These are phyloP conservation scores for Tauraco erythrolophus DNA, from an alignment of 2,113 vertebrate species.

Conservation along the genomic window DNA sequence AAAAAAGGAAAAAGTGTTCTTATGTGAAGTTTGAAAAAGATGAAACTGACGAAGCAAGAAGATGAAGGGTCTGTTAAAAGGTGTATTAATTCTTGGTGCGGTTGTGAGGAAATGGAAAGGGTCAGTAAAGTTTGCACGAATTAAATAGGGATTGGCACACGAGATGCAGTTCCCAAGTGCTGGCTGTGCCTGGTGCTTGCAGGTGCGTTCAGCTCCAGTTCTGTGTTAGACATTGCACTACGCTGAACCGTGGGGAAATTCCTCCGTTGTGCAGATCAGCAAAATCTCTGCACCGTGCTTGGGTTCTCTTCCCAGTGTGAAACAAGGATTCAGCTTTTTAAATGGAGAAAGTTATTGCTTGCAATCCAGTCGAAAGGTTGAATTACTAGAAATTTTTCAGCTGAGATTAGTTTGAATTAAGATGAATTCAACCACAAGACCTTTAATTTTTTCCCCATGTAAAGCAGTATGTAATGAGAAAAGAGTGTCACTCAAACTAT, in stretches of 20 bases:
- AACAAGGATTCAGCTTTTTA: background rate
- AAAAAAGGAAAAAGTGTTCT: background rate
- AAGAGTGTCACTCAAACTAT: background rate
- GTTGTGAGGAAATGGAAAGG: background rate
- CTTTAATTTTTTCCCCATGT: background rate
- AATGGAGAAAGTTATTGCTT: background rate
- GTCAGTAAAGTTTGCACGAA: background rate
- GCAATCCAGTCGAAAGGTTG: background rate
- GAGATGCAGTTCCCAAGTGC: background rate
- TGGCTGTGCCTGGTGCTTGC: background rate
- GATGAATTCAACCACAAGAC: background rate
- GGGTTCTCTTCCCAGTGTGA: background rate
- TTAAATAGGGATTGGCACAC: background rate
- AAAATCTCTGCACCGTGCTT: background rate
- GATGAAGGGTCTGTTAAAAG: background rate
- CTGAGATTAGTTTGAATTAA: background rate
- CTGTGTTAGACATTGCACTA: too few species aligned
- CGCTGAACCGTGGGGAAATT: background rate
- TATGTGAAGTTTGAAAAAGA: background rate
- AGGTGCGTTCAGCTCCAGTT: background rate
- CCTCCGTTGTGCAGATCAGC: background rate
- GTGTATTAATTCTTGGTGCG: slow-evolving; percentile 1
- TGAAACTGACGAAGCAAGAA: background rate
- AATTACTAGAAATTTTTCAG: background rate
- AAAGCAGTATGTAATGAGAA: background rate